Percentiles rank a stretch among this genome's conserved stretches.
Conservation (phyloP, 2,113 vertebrate species). For the Heteronetta atricapilla region DNA sequence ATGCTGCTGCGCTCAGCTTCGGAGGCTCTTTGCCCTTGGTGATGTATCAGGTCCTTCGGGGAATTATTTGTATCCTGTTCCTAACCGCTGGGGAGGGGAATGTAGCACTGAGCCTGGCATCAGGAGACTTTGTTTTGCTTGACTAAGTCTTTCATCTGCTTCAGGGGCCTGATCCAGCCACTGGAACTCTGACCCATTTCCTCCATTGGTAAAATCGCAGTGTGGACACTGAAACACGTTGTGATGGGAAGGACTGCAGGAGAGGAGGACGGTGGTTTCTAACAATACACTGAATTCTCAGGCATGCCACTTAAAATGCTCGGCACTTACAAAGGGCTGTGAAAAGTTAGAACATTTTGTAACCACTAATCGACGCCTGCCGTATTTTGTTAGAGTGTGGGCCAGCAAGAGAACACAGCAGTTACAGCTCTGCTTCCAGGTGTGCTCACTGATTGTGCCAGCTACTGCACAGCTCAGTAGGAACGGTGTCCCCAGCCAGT, state of each 20-base stretch:
- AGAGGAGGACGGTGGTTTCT: background rate
- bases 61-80: background rate
- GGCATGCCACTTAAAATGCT: slow-evolving; percentile 33
- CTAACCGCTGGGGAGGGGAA: background rate
- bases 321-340: background rate
- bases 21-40: slow-evolving; percentile 11
- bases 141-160: background rate
- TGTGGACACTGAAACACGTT: background rate
- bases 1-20: background rate
- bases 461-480: background rate
- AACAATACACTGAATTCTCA: slow-evolving; percentile 22
- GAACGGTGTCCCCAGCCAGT: background rate
- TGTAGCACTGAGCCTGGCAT: background rate
- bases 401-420: background rate
- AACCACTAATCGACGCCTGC: slow-evolving; percentile 27
- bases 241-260: background rate
- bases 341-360: slow-evolving; percentile 18
- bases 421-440: background rate
- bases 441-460: background rate
- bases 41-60: background rate
- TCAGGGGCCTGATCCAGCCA: background rate
- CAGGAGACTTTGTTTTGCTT: background rate
- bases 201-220: background rate
- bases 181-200: background rate
- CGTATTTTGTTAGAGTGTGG: background rate